Base-by-base conservation (phyloP, 2,113 vertebrate genomes). In the Antidorcas marsupialis region DNA sequence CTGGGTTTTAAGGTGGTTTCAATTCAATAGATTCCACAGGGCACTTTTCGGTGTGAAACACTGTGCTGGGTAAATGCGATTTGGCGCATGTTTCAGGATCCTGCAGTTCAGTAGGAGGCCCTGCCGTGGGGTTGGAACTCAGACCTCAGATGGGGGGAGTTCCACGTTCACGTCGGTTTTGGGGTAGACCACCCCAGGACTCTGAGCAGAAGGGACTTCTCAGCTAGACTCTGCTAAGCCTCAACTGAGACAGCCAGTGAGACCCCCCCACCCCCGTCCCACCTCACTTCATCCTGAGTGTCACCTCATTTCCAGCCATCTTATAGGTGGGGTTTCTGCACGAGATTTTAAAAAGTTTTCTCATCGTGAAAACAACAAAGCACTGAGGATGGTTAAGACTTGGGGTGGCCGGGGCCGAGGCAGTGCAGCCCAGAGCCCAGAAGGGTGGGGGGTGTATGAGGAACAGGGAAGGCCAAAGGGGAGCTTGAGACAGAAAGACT, bases 111-210 rank as follows among this genome's bases (percentile, higher is more conserved):
- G 13, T 4, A 3, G 79, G 57, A 9, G 17, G 74, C 11, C 2
- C 17, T 4, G 27, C 30, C 1, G 0, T 0, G 2, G 1, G 27
- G 23, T 5, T 6, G 8, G 76, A 71, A 7, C 2, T 13, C 6
- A 2, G 11, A 3, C 6, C 21, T 28, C 28, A 8, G 23, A 15
- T 7, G 5, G 7, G 1, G 21, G 43, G 3, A 4, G 11, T 1
- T 1, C 0, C 7, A 7, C 1, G 3, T 33, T 1, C 9, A 2
- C 0, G 1, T 5, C 1, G 1, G 39, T 10, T 16, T 2, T 4
- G 11, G 14, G 83, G 4, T 14, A 19, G n/a, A 2, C 21, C 27
- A 6, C 45, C 39, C 67, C 19, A 6, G 91, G 23, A 57, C 13
- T 10, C 7, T 12, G 52, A 27, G 55, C 13, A n/a, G 55, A 6